phyloP scores from a whole-genome alignment of 37 sponge, comb jelly and placozoan species.

The Ephydatia muelleri region DNA sequence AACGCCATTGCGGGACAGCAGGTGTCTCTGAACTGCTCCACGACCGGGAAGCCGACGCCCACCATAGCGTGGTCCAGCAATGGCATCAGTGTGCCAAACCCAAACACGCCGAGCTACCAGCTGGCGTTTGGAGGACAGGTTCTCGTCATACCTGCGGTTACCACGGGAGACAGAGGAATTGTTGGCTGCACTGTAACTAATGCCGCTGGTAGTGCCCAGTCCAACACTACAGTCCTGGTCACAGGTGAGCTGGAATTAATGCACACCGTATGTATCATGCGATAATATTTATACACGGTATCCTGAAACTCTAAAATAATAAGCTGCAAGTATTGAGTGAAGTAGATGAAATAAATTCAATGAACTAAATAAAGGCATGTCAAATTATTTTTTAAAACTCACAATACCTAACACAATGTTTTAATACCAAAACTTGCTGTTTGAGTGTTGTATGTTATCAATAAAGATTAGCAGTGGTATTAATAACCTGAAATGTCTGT shows the following conservation, averaged over 20 bases:
- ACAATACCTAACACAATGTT: no score
- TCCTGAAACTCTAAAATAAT: no score
- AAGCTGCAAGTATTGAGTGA: no score
- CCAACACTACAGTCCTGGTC: conserved; percentile 23
- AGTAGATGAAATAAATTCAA: no score
- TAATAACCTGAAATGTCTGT: no score
- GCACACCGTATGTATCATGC: background rate
- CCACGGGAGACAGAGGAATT: conserved; percentile 42
- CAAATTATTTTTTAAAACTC: no score
- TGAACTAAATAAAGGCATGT: no score
- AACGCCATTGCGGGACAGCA: background rate
- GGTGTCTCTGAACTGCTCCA: conserved; percentile 5
- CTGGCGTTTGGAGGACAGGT: conserved; percentile 9
- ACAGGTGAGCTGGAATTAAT: conserved; percentile 16
- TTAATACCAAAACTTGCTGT: no score
- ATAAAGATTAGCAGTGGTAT: no score
- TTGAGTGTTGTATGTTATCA: no score
- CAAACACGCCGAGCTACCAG: conserved; percentile 13
- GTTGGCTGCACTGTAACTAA: conserved; percentile 44
- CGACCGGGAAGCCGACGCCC: conserved; percentile 40
- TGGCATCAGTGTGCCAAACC: background rate
- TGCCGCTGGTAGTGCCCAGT: conserved; percentile 33
- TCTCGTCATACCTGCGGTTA: background rate
- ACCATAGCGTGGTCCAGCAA: conserved; percentile 27
- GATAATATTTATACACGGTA: no score